These are phyloP conservation scores for Muschampia plurimacula DNA, from an alignment of 2,888 invertebrate species.

Conservation along the genomic window DNA sequence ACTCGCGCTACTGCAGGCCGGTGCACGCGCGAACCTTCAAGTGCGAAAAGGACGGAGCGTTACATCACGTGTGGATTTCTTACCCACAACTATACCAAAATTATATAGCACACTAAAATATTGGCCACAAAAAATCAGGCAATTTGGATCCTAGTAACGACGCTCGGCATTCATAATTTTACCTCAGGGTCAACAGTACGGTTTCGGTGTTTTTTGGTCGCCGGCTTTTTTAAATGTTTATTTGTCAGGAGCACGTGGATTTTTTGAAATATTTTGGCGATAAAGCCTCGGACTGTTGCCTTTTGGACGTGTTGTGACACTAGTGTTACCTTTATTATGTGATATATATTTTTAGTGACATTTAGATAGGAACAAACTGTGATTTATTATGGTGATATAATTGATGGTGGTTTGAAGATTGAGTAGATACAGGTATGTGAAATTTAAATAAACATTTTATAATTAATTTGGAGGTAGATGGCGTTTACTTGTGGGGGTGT, in stretches of 20 bases:
- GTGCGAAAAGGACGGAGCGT: slow-evolving; percentile 72
- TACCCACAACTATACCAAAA: slow-evolving; percentile 71
- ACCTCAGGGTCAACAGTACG: slow-evolving; percentile 83
- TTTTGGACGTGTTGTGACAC: slow-evolving; percentile 84
- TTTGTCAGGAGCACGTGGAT: slow-evolving; percentile 76
- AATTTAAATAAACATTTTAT: neutral
- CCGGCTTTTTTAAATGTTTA: slow-evolving; percentile 78
- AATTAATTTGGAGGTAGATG: slow-evolving; percentile 64
- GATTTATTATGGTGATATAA: slow-evolving; percentile 83
- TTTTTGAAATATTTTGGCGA: slow-evolving; percentile 78
- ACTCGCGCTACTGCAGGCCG: slow-evolving; percentile 64
- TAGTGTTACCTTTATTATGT: slow-evolving; percentile 83
- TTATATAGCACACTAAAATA: slow-evolving; percentile 80
- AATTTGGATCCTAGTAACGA: slow-evolving; percentile 83
- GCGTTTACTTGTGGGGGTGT: slow-evolving; percentile 45
- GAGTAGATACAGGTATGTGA: slow-evolving; percentile 74
- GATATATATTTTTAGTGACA: slow-evolving; percentile 82
- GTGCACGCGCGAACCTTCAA: slow-evolving; percentile 74
- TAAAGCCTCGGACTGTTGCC: slow-evolving; percentile 80
- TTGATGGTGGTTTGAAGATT: slow-evolving; percentile 76
- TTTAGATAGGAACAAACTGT: slow-evolving; percentile 83
- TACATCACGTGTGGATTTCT: slow-evolving; percentile 74
- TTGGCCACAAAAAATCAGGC: slow-evolving; percentile 82
- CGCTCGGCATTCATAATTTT: slow-evolving; percentile 83
- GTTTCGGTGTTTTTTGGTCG: slow-evolving; percentile 69